A percentile compares a stretch with the other conserved stretches of the same genome.
These are phyloP conservation scores for Toxotes jaculatrix DNA, from an alignment of 2,113 vertebrate species.

Conservation along the genomic window DNA sequence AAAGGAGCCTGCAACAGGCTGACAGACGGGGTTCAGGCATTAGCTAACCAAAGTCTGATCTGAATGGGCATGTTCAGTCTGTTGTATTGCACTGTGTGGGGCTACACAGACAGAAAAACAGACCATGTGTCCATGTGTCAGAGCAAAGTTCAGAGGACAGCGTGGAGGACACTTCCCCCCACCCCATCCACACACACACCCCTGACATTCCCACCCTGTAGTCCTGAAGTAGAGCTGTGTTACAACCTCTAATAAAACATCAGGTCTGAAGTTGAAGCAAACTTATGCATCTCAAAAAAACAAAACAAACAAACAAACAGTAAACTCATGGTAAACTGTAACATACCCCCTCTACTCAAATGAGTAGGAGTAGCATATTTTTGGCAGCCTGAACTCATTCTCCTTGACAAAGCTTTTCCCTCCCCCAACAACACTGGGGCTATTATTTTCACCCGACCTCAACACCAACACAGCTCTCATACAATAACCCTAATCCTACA, in stretches of 20 bases:
- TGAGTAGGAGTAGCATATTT: neutral
- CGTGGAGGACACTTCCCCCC: conserved; percentile 14
- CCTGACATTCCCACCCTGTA: neutral
- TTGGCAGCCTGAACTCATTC: conserved; percentile 16
- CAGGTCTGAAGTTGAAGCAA: neutral
- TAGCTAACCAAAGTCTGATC: conserved; percentile 30
- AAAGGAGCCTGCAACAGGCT: conserved; percentile 4
- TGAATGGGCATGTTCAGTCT: neutral
- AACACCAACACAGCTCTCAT: neutral
- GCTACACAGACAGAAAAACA: conserved; percentile 10
- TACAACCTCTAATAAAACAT: neutral
- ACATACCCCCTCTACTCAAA: neutral
- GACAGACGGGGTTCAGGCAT: neutral
- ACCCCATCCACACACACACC: neutral
- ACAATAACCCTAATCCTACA: neutral
- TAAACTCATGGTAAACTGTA: too few species aligned
- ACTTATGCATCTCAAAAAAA: neutral
- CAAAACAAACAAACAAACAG: too few species aligned
- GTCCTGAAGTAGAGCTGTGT: neutral
- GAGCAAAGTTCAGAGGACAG: conserved; percentile 77
- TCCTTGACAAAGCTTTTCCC: neutral
- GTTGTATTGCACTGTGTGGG: conserved; percentile 8
- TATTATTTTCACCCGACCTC: conserved; percentile 12
- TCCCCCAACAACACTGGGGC: conserved; percentile 9
- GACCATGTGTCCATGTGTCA: conserved; percentile 56